Evolutionary conservation across 2,888 invertebrate genomes (phyloP), one percentile per base, ranked within the genome.

Genomic region (Leptodirus hochenwartii): DNA sequence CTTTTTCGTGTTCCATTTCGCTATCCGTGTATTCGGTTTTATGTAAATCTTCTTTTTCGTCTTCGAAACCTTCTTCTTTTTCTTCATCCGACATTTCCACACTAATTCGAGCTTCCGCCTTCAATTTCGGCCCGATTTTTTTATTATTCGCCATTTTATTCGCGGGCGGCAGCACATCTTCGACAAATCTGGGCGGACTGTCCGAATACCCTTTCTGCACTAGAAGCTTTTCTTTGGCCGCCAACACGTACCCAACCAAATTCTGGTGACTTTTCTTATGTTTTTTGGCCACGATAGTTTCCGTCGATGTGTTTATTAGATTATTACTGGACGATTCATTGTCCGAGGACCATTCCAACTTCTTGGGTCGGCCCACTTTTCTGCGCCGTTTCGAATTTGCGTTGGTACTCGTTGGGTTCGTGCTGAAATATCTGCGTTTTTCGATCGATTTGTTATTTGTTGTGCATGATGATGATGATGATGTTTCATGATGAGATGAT

Each of bases 211-310:
- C 40, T 31, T 46, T 52, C 15, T 45, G 49, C 35, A 61, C 58
- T 34, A 58, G 43, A 13, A 69, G 49, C 40, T 69, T 66, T 27
- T 68, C 68, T 44, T 73, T 74, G 2, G 74, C 70, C 3, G 61
- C 62, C 33, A 75, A 46, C 29, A 76, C 52, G 42, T 67, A 74
- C 1, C 72, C 71, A 3, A 75, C 72, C 3, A 74, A 55, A 22
- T 30, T 37, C 37, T 66, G 66, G n/a, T n/a, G n/a, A 41, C 64
- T 66, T 37, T 70, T 69, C 46, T 75, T 73, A 1, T 77, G 74
- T 48, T 80, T 80, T 47, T 82, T 82, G 3, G 80, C 76, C 1
- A 81, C 80, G 29, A 81, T 79, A 1, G 80, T 81, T 54, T 82
- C 81, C 0, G 78, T 78, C 1, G 69, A 66, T 37, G 67, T 65